A percentile compares a stretch with the other conserved stretches of the same genome.
Conservation (phyloP, 2,113 vertebrate genomes). For the Mesocricetus auratus region DNA sequence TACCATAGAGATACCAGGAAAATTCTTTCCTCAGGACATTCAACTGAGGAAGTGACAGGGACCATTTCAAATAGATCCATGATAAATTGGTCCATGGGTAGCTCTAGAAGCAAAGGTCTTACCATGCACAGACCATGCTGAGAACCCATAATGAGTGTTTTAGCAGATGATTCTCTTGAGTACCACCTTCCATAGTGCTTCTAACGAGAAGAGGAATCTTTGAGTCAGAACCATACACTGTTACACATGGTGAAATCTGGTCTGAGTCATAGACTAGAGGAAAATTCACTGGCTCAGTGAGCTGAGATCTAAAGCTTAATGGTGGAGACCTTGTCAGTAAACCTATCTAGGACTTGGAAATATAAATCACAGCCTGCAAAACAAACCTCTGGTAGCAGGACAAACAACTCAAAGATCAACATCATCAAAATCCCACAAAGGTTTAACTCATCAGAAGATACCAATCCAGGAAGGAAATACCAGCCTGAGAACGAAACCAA, state of each 20-base stretch:
- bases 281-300: neutral
- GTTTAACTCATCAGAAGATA: neutral
- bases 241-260: neutral
- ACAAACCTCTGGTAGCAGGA: neutral
- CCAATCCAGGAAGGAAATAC: neutral
- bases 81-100: neutral
- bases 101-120: neutral
- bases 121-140: neutral
- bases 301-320: neutral
- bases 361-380: neutral
- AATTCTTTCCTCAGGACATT: neutral
- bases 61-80: neutral
- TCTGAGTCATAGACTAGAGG: neutral
- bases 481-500: neutral
- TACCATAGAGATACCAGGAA: neutral
- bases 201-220: neutral
- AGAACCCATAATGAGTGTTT: neutral
- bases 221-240: neutral
- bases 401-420: neutral
- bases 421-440: neutral
- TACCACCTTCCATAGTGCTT: neutral
- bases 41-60: neutral
- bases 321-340: neutral
- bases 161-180: neutral
- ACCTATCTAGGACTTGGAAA: neutral